Percentiles rank a stretch among this genome's conserved stretches.
These are phyloP conservation scores for Conus ventricosus DNA, from an alignment of 1,140 invertebrate genomes.

Conservation along the genomic window DNA sequence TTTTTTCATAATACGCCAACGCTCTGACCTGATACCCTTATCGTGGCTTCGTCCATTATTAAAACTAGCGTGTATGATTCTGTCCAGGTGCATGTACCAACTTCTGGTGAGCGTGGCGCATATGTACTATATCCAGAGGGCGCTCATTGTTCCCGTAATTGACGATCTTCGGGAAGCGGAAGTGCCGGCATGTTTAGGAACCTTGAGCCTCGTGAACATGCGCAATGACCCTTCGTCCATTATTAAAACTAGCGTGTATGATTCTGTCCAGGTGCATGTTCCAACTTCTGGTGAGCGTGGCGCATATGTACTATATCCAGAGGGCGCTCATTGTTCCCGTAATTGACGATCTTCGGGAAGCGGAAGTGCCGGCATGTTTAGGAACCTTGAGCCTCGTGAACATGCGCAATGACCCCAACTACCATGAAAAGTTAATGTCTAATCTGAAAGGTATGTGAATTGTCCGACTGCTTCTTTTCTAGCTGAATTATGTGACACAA, in stretches of 20 bases:
- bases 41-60: too few relatives aligned
- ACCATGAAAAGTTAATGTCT: neutral
- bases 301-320: neutral
- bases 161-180: neutral
- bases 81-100: neutral
- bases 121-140: neutral
- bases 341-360: neutral
- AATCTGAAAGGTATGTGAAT: neutral
- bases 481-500: too few relatives aligned
- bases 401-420: neutral
- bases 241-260: too few relatives aligned
- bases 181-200: conserved; percentile 14
- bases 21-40: too few relatives aligned
- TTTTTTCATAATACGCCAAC: too few relatives aligned
- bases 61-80: too few relatives aligned
- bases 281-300: neutral
- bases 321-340: neutral
- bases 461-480: too few relatives aligned
- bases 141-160: neutral
- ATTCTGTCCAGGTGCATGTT: neutral
- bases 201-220: neutral
- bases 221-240: too few relatives aligned
- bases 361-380: conserved; percentile 22
- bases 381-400: neutral
- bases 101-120: neutral